phyloP scores from a whole-genome alignment of 2,113 vertebrate species.

The Eudyptes chrysolophus region DNA sequence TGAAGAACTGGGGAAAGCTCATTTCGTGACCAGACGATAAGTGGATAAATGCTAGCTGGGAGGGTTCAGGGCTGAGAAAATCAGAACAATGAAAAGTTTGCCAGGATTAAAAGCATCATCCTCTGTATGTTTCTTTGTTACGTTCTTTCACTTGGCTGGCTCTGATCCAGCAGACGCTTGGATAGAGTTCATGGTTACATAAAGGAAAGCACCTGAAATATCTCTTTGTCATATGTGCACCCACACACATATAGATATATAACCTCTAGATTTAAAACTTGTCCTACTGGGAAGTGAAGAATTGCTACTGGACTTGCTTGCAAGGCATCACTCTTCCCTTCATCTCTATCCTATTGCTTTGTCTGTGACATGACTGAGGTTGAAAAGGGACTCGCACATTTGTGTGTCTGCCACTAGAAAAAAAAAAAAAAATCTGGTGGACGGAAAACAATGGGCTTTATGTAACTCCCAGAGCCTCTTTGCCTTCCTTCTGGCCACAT shows the following conservation, averaged over 20 bases:
- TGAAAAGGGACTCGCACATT: background rate
- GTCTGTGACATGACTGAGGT: background rate
- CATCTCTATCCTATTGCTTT: constrained; percentile 7
- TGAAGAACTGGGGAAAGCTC: constrained; percentile 31
- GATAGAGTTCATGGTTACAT: background rate
- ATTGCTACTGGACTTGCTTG: background rate
- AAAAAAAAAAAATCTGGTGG: background rate
- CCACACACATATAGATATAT: background rate
- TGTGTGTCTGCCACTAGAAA: background rate
- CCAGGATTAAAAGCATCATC: constrained; percentile 17
- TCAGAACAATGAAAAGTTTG: constrained; percentile 2
- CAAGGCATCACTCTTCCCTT: background rate
- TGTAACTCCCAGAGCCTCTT: background rate
- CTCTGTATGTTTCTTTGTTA: background rate
- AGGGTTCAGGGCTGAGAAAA: constrained; percentile 24
- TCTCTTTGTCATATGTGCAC: background rate
- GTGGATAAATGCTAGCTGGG: constrained; percentile 1
- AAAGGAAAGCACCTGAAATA: constrained; percentile 4
- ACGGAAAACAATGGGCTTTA: constrained; percentile 27
- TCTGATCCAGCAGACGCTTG: background rate
- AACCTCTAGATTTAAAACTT: background rate
- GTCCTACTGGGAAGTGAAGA: background rate
- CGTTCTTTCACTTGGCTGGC: background rate
- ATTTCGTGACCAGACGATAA: background rate
- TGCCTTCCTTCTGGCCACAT: constrained; percentile 13